Evolutionary conservation across 2,888 invertebrate species (phyloP).

Genomic region (Ctenicera cuprea): DNA sequence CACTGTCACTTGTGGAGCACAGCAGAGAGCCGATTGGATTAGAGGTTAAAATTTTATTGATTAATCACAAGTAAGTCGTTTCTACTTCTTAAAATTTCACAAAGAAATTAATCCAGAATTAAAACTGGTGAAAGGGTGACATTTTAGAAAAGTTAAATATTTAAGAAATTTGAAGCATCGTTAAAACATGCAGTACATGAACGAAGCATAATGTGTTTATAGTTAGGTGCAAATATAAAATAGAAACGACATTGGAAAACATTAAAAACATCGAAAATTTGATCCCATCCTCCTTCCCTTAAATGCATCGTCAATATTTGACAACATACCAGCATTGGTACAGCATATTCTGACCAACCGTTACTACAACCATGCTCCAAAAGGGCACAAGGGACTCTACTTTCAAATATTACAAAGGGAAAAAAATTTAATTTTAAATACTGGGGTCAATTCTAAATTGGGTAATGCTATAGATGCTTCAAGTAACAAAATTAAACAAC

Average conservation of each 20-base stretch:
- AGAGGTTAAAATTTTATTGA: slow-evolving; percentile 10
- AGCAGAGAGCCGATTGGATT: slow-evolving; percentile 63
- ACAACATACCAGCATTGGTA: slow-evolving; percentile 66
- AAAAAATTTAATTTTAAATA: background rate
- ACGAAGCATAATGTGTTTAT: slow-evolving; percentile 52
- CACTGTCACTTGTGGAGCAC: slow-evolving; percentile 64
- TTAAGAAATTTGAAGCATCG: slow-evolving; percentile 15
- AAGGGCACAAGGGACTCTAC: slow-evolving; percentile 68
- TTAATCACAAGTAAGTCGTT: slow-evolving; percentile 31
- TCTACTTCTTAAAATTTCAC: slow-evolving; percentile 36
- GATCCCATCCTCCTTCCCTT: slow-evolving; percentile 73
- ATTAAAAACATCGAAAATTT: slow-evolving; percentile 54
- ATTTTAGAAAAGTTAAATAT: slow-evolving; percentile 8
- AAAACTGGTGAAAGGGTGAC: background rate
- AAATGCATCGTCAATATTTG: slow-evolving; percentile 58
- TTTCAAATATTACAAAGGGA: slow-evolving; percentile 39
- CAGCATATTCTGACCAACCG: slow-evolving; percentile 69
- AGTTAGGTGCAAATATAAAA: slow-evolving; percentile 49
- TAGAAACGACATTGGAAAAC: slow-evolving; percentile 54
- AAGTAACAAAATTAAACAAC: background rate
- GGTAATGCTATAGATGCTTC: background rate
- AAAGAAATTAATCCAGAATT: background rate
- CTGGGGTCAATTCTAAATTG: background rate
- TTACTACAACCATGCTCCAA: slow-evolving; percentile 72
- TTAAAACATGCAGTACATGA: slow-evolving; percentile 41